phyloP scores from a whole-genome alignment of 2,888 invertebrate genomes.

The Eledona agricola region DNA sequence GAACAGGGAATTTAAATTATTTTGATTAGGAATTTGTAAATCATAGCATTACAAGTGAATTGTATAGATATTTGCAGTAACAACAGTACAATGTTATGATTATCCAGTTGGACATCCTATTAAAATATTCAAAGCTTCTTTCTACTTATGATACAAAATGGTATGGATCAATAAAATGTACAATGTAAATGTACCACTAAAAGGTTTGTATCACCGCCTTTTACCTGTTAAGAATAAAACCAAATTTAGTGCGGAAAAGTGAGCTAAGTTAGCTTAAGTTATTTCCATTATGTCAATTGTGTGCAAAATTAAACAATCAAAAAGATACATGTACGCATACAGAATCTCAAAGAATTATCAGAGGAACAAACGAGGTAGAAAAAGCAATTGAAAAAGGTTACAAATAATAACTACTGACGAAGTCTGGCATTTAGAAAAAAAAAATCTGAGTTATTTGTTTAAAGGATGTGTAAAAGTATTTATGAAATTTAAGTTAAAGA shows the following conservation, averaged over 20 bases:
- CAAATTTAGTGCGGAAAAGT: slow-evolving; percentile 28
- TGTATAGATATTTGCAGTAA: slow-evolving; percentile 43
- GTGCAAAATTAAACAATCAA: slow-evolving; percentile 29
- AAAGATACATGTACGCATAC: slow-evolving; percentile 11
- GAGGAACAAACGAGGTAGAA: no score
- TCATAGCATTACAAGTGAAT: no score
- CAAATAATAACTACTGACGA: slow-evolving; percentile 1
- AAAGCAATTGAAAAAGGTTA: slow-evolving; percentile 2
- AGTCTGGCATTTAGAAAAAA: not conserved
- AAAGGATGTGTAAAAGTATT: no score
- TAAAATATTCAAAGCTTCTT: slow-evolving; percentile 37
- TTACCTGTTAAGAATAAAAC: slow-evolving; percentile 32
- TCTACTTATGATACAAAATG: slow-evolving; percentile 36
- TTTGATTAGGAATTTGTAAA: no score
- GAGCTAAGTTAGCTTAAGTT: no score
- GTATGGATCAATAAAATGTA: no score
- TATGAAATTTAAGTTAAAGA: no score
- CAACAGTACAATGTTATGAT: slow-evolving; percentile 40
- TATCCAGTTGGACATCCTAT: slow-evolving; percentile 40
- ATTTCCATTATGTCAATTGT: slow-evolving; percentile 30
- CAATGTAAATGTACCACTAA: slow-evolving; percentile 39
- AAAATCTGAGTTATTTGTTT: not conserved
- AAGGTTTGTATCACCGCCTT: slow-evolving; percentile 37
- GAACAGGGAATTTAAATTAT: no score
- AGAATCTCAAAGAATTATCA: no score